These are phyloP conservation scores for Scaptodrosophila latifasciaeformis DNA, from an alignment of 2,888 invertebrate species.

Conservation along the genomic window DNA sequence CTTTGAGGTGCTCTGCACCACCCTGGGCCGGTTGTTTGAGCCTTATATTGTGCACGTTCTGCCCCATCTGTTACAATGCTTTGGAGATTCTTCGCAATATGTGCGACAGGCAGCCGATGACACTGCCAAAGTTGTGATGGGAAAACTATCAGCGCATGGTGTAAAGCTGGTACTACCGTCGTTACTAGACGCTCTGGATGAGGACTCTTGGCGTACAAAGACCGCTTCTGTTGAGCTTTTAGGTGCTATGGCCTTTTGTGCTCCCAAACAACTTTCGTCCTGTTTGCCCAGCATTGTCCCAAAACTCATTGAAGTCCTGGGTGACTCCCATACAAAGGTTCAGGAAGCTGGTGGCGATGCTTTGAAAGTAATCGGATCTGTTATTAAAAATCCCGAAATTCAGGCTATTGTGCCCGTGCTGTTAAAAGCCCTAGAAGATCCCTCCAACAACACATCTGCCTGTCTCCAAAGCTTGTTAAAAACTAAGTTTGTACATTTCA, in stretches of 20 bases:
- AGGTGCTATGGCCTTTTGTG: conserved; percentile 99
- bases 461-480: conserved; percentile 95
- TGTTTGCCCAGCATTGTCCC: conserved; percentile 99
- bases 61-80: conserved; percentile 94
- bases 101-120: conserved; percentile 98
- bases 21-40: conserved; percentile 95
- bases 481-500: conserved; percentile 98
- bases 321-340: conserved; percentile 97
- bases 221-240: conserved; percentile 96
- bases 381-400: conserved; percentile 98
- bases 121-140: conserved; percentile 96
- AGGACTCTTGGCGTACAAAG: conserved; percentile 99
- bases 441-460: conserved; percentile 93
- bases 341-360: conserved; percentile 98
- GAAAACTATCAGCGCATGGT: conserved; percentile 95
- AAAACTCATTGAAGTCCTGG: conserved; percentile 95
- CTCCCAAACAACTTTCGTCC: conserved; percentile 98
- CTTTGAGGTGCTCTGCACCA: conserved; percentile 95
- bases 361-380: conserved; percentile 95
- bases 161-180: conserved; percentile 97
- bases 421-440: conserved; percentile 94
- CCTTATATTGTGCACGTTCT: conserved; percentile 98
- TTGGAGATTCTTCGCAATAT: conserved; percentile 96
- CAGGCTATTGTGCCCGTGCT: conserved; percentile 93
- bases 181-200: conserved; percentile 92